Evolutionary conservation across 1,140 invertebrate species (phyloP), one percentile per base, ranked within the genome.

Genomic region (Brevipalpus yothersi): DNA sequence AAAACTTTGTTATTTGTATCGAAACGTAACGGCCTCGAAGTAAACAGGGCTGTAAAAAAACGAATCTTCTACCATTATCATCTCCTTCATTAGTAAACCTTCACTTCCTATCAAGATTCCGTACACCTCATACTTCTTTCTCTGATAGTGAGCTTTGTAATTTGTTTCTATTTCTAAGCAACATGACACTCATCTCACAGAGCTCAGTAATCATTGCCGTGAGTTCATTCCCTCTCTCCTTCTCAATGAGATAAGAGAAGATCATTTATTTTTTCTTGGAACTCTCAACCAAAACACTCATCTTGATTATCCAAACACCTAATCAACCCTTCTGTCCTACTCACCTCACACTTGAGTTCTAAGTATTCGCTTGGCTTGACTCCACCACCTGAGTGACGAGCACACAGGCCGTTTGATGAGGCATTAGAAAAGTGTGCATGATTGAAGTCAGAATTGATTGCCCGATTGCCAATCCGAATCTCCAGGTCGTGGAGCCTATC

Each of bases 401-500:
- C 63, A 53, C 64, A 65, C 9, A 64, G 43, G 2, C 61, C 53
- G 49, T 64, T 65, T 3, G 31, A 31, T 5, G 31, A 31, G 31
- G 31, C 31, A 9, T 54, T 51, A 39, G 61, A 60, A 56, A 65
- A 65, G 12, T 63, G 51, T 41, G 53, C 58, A 41, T 65, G 53
- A 53, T 63, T 61, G 49, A 57, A 64, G 31, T 61, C 60, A 12
- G 64, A 61, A 4, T 15, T 55, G 5, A 65, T 47, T 54, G 59
- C 59, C 17, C 54, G 58, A 31, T 64, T 53, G 15, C 64, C 64
- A 9, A 65, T 62, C 41, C 64, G 59, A 13, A 65, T 49, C 40
- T 65, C 63, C 42, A 65, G 60, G n/a, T 65, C 64, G 40, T 65
- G 64, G 0, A 65, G 45, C 43, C 64, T 61, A 40, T 65, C 64